phyloP scores from a whole-genome alignment of 2,888 invertebrate genomes.

The Ochropacha duplaris region DNA sequence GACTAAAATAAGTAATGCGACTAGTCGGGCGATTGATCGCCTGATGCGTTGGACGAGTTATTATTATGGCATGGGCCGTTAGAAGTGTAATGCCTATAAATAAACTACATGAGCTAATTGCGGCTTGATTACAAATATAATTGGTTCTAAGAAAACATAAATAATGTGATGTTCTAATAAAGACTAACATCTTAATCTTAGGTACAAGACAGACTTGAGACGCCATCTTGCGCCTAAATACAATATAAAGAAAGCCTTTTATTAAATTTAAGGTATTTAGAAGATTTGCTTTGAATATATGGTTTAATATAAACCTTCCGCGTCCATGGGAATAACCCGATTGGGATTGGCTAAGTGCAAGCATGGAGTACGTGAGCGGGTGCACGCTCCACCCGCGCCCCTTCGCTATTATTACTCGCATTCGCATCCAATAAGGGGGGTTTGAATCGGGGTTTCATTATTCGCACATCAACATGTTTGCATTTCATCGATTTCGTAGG shows the following conservation, averaged over 20 bases:
- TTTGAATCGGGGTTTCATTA: conserved; percentile 69
- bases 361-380: conserved; percentile 57
- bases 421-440: conserved; percentile 53
- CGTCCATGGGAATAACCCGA: conserved; percentile 39
- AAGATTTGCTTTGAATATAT: conserved; percentile 13
- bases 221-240: background rate
- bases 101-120: background rate
- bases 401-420: conserved; percentile 68
- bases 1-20: conserved; percentile 27
- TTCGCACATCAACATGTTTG: conserved; percentile 78
- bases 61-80: conserved; percentile 14
- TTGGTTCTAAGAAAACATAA: background rate
- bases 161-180: background rate
- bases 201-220: too few species aligned
- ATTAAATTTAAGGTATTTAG: background rate
- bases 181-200: too few species aligned
- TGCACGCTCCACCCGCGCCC: conserved; percentile 52
- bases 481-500: conserved; percentile 71
- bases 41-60: conserved; percentile 22
- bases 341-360: conserved; percentile 44
- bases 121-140: background rate
- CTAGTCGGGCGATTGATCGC: conserved; percentile 40
- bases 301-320: conserved; percentile 17
- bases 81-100: background rate
- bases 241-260: too few species aligned